A percentile compares a stretch with the other conserved stretches of the same genome.
phyloP scores from a whole-genome alignment of 2,113 vertebrate species.

The Limnothrissa miodon region DNA sequence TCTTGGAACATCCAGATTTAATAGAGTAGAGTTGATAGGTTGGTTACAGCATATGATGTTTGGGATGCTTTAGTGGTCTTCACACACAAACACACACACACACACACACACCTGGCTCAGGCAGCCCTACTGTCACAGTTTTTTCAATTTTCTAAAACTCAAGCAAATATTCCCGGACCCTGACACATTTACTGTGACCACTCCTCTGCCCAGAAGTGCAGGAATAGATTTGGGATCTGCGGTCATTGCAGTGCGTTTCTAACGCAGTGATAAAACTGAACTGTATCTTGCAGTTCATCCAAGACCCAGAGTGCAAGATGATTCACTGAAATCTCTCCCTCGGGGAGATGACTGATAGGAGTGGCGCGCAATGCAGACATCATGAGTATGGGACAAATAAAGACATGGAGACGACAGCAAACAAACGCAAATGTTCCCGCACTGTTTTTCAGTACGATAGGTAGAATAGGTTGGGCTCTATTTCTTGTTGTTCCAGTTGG shows the following conservation, averaged over 20 bases:
- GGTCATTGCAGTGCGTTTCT: background rate
- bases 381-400: background rate
- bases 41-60: background rate
- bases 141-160: background rate
- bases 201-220: conserved; percentile 4
- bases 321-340: background rate
- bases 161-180: background rate
- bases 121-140: no score
- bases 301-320: background rate
- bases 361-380: background rate
- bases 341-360: background rate
- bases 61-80: background rate
- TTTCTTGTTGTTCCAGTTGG: no score
- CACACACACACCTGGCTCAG: background rate
- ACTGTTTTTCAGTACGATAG: background rate
- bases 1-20: background rate
- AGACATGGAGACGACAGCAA: background rate
- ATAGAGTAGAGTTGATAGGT: background rate
- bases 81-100: background rate
- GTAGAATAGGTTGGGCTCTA: no score
- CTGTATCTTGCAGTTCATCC: background rate
- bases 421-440: background rate
- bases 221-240: background rate
- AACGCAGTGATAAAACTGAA: background rate
- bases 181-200: conserved; percentile 12